phyloP scores from a whole-genome alignment of 64 coral and sea anemone genomes.

The Trachythela sp. region DNA sequence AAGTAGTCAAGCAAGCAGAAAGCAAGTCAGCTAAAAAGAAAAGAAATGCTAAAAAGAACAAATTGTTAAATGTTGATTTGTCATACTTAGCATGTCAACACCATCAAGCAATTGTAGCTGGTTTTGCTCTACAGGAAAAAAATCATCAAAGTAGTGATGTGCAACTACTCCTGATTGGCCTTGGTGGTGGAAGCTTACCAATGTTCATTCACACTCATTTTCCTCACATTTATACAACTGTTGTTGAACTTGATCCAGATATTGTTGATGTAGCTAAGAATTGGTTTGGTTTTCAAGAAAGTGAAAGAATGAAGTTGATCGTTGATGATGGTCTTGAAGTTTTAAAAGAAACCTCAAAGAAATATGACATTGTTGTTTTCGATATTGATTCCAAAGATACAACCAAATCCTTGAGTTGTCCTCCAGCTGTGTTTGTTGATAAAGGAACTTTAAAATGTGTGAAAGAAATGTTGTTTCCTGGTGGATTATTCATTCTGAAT shows the following conservation, averaged over 20 bases:
- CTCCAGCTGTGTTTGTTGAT: constrained; percentile 57
- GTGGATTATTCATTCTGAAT: constrained; percentile 81
- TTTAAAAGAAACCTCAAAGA: constrained; percentile 31
- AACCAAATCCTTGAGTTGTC: constrained; percentile 49
- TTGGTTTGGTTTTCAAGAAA: constrained; percentile 76
- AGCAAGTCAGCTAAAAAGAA: constrained; percentile 63
- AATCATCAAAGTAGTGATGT: constrained; percentile 21
- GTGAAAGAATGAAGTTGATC: constrained; percentile 56
- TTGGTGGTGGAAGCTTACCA: constrained; percentile 72
- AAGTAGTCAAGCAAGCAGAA: constrained; percentile 2
- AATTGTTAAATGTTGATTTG: constrained; percentile 39
- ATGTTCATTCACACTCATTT: constrained; percentile 80
- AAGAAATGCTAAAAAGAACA: constrained; percentile 20
- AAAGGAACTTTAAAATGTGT: constrained; percentile 44
- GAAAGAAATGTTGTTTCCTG: constrained; percentile 30
- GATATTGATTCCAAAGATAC: constrained; percentile 72
- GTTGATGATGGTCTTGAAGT: constrained; percentile 67
- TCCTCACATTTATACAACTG: constrained; percentile 50
- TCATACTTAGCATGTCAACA: constrained; percentile 65
- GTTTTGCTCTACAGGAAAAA: constrained; percentile 58
- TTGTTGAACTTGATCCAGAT: constrained; percentile 67
- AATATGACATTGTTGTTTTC: constrained; percentile 74
- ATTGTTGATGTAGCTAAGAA: constrained; percentile 62
- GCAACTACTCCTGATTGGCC: constrained; percentile 58
- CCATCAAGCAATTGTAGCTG: constrained; percentile 67